Base-by-base conservation (phyloP, 2,797 vertebrate species). In the Remorina albescens region DNA sequence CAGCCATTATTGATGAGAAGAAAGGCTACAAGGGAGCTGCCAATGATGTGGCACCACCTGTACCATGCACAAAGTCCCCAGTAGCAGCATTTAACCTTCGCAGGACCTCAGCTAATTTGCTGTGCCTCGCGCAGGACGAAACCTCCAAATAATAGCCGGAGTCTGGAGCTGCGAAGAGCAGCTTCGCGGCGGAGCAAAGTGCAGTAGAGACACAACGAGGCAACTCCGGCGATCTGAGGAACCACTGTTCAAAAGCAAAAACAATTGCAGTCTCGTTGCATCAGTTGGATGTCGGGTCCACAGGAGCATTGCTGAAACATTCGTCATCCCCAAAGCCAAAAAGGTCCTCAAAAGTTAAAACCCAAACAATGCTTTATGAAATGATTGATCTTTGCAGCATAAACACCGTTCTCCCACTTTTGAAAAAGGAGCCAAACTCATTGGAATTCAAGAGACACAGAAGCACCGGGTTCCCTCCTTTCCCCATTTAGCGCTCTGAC, bases 331-430 rank as follows among this genome's bases (percentile, higher is more conserved):
- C 85, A 85, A 92, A 93, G 91, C 91, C 86, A 91, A 92, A 87
- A 87, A 92, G 90, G 91, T 90, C 93, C 92, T 93, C 90, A 94
- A 93, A 94, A 91, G 89, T 93, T 92, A 90, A 91, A 89, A 90
- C 74, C 89, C 82, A 92, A 94, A 95, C 91, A 93, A 91, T 91
- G 91, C 90, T 91, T 78, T 71, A 78, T 78, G 86, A 91, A 85
- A 88, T 81, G 89, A 93, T 92, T 94, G 93, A 94, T 93, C 93
- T 92, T 59, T 46, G 78, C 72, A 21, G 67, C 68, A 57, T 86
- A 90, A 91, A 92, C 86, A 91, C 57, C 41, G 44, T 53, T 74
- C 59, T 73, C 42, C 55, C 62, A n/a, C 56, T 76, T 69, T 49
- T 61, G 57, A 70, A 82, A 68, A 41, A 57, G 37, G 18, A 78